Evolutionary conservation across 1,140 invertebrate genomes (phyloP).

Genomic region (Drosophila funebris): DNA sequence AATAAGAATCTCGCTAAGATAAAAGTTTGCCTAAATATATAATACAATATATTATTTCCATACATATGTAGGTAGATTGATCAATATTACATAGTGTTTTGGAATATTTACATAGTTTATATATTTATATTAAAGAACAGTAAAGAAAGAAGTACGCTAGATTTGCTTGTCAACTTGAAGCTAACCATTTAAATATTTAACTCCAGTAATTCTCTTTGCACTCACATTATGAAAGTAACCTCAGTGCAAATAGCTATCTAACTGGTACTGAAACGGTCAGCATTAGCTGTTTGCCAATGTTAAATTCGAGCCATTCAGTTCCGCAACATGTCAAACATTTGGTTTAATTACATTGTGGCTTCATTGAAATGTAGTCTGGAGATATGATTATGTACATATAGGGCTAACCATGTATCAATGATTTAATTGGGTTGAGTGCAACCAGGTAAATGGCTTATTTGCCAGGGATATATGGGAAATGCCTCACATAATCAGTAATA

Average conservation of each 20-base stretch:
- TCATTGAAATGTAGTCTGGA: background rate
- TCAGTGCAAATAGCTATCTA: background rate
- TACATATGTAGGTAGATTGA: no score
- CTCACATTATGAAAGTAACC: background rate
- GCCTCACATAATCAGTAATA: slow-evolving; percentile 57
- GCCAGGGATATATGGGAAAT: slow-evolving; percentile 46
- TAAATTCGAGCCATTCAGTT: slow-evolving; percentile 23
- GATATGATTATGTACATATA: background rate
- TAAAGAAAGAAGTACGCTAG: no score
- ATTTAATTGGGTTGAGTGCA: background rate
- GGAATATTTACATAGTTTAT: no score
- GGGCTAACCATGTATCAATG: no score
- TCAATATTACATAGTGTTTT: no score
- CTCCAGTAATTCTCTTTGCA: background rate
- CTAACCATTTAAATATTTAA: no score
- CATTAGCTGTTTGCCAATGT: slow-evolving; percentile 1
- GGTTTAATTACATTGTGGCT: slow-evolving; percentile 30
- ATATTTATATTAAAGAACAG: no score
- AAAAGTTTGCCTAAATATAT: no score
- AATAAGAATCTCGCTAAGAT: no score
- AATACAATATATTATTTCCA: no score
- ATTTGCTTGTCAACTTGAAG: no score
- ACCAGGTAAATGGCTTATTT: background rate
- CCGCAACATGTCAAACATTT: slow-evolving; percentile 29
- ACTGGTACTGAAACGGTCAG: background rate